Percentiles rank a stretch among this genome's conserved stretches.
These are phyloP conservation scores for Bombus confusus DNA, from an alignment of 1,140 invertebrate genomes.

Conservation along the genomic window DNA sequence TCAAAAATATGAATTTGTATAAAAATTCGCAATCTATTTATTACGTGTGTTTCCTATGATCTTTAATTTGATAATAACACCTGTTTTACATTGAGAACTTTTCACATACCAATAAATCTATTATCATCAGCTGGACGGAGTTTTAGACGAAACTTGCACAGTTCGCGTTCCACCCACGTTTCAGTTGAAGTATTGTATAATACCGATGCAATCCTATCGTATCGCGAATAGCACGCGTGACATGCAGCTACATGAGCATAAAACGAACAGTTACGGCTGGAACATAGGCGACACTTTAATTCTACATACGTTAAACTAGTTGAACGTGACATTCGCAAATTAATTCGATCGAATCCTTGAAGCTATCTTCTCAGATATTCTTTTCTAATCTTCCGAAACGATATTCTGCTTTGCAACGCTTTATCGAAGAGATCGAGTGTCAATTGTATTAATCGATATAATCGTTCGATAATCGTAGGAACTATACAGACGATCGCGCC, in stretches of 20 bases:
- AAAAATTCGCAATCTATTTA: too few relatives aligned
- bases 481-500: neutral
- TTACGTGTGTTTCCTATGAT: too few relatives aligned
- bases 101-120: neutral
- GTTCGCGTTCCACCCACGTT: constrained; percentile 9
- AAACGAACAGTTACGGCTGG: neutral
- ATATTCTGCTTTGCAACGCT: neutral
- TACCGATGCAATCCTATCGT: constrained; percentile 18
- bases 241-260: constrained; percentile 13
- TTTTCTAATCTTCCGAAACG: neutral
- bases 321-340: neutral
- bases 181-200: constrained; percentile 5
- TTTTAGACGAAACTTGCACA: constrained; percentile 17
- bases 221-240: neutral
- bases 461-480: neutral
- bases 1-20: too few relatives aligned
- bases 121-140: neutral
- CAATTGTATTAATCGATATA: neutral
- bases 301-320: neutral
- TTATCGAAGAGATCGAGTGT: neutral
- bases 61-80: too few relatives aligned
- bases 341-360: neutral
- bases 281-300: neutral
- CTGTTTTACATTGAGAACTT: too few relatives aligned
- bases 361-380: neutral